Percentiles rank a stretch among this genome's conserved stretches.
Conservation (phyloP, 1,140 invertebrate genomes). For the Drosophila prosaltans region DNA sequence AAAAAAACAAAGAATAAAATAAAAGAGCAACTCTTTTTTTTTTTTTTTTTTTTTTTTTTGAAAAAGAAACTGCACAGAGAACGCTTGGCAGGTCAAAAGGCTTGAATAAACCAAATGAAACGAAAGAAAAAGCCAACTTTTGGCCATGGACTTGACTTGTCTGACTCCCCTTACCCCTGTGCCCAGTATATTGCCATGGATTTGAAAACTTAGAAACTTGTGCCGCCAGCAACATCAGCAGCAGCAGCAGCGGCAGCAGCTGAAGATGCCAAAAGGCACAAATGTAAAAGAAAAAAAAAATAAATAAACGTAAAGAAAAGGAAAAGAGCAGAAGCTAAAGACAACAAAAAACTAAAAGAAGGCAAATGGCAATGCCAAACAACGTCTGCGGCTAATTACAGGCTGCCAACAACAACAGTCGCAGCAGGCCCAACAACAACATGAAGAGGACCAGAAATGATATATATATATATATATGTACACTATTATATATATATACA, state of each 20-base stretch:
- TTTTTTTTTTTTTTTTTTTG: constrained; percentile 25
- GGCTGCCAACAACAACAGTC: constrained; percentile 57
- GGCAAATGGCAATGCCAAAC: constrained; percentile 59
- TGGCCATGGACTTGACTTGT: constrained; percentile 62
- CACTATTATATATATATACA: constrained; percentile 1
- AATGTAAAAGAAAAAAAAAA: constrained; percentile 16
- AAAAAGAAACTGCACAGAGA: neutral
- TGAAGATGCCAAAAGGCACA: constrained; percentile 56
- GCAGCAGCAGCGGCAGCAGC: constrained; percentile 14
- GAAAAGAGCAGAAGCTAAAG: constrained; percentile 32
- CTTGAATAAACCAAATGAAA: constrained; percentile 33
- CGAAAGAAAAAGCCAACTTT: constrained; percentile 34
- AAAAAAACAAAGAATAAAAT: constrained; percentile 6
- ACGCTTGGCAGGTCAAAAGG: constrained; percentile 62
- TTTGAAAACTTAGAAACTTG: constrained; percentile 68
- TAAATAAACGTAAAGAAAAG: constrained; percentile 6
- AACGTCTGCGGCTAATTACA: constrained; percentile 76
- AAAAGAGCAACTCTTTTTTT: constrained; percentile 31
- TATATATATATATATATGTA: constrained; percentile 50
- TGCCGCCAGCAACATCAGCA: constrained; percentile 43
- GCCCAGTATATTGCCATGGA: constrained; percentile 50
- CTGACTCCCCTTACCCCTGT: constrained; percentile 1
- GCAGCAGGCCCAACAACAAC: constrained; percentile 41
- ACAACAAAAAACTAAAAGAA: constrained; percentile 29
- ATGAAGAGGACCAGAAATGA: constrained; percentile 59